Conservation (phyloP, 2,797 vertebrate species). For the Austrolebias charrua region DNA sequence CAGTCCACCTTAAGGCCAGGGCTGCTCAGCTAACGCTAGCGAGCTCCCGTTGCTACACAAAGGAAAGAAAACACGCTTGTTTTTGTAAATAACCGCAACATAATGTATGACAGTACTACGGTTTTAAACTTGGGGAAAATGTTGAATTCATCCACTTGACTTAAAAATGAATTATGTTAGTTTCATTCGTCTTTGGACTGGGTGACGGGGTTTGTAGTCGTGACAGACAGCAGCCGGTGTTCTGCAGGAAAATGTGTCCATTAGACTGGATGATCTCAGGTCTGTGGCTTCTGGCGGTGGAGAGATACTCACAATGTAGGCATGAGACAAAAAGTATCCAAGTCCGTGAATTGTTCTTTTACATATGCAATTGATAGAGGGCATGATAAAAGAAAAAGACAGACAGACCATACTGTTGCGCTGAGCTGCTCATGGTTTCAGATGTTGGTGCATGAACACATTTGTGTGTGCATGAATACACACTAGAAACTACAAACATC, state of each 20-base stretch:
- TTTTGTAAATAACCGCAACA: background rate
- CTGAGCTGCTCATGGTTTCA: too few relatives aligned
- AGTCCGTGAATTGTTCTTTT: too few relatives aligned
- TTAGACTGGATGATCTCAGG: too few relatives aligned
- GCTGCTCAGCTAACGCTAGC: background rate
- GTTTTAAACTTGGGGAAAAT: background rate
- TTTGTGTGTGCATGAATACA: too few relatives aligned
- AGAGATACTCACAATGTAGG: too few relatives aligned
- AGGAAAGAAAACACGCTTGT: background rate
- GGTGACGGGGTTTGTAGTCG: background rate
- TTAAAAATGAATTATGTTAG: background rate
- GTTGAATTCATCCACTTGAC: accelerated
- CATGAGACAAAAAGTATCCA: too few relatives aligned
- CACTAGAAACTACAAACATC: too few relatives aligned
- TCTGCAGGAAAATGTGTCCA: background rate
- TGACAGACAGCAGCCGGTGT: background rate
- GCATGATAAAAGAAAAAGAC: too few relatives aligned
- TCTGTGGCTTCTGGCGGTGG: too few relatives aligned
- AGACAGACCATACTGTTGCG: too few relatives aligned
- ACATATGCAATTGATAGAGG: too few relatives aligned
- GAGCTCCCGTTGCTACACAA: background rate
- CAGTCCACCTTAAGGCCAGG: background rate
- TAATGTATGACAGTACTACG: background rate
- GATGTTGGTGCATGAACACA: too few relatives aligned
- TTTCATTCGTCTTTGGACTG: background rate